Evolutionary conservation across 2,888 invertebrate species (phyloP).

Genomic region (Lobophora halterata): DNA sequence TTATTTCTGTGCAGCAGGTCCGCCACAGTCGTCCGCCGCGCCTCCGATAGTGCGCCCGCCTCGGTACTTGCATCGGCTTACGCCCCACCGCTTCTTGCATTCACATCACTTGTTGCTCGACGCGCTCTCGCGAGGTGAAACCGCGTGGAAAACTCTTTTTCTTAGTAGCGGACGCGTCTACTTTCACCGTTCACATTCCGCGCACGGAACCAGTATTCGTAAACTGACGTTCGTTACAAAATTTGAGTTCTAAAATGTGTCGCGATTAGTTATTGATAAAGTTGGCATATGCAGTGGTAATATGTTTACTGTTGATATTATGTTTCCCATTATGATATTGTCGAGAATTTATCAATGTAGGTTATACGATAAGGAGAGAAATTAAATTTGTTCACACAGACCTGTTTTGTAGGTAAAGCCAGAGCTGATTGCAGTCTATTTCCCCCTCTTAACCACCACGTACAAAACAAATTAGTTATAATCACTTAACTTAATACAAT

Average conservation of each 20-base stretch:
- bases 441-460: slow-evolving; percentile 8
- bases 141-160: slow-evolving; percentile 76
- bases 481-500: slow-evolving; percentile 18
- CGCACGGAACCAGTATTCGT: slow-evolving; percentile 19
- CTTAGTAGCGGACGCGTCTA: slow-evolving; percentile 70
- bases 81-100: slow-evolving; percentile 36
- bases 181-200: slow-evolving; percentile 77
- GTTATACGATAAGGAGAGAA: slow-evolving; percentile 35
- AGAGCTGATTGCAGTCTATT: slow-evolving; percentile 26
- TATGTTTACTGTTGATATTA: slow-evolving; percentile 30
- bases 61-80: slow-evolving; percentile 45
- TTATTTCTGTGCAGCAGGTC: slow-evolving; percentile 76
- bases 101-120: slow-evolving; percentile 57
- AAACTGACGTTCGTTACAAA: slow-evolving; percentile 46
- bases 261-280: slow-evolving; percentile 42
- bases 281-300: slow-evolving; percentile 40
- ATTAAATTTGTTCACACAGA: slow-evolving; percentile 20
- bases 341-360: slow-evolving; percentile 36
- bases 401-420: slow-evolving; percentile 20
- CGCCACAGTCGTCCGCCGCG: slow-evolving; percentile 67
- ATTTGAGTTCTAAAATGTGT: slow-evolving; percentile 45
- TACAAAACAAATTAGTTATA: slow-evolving; percentile 12
- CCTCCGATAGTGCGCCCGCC: slow-evolving; percentile 66
- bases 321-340: slow-evolving; percentile 28
- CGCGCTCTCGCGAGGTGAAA: slow-evolving; percentile 71